phyloP scores from a whole-genome alignment of 2,888 invertebrate species.

The Cephus sareptanus region DNA sequence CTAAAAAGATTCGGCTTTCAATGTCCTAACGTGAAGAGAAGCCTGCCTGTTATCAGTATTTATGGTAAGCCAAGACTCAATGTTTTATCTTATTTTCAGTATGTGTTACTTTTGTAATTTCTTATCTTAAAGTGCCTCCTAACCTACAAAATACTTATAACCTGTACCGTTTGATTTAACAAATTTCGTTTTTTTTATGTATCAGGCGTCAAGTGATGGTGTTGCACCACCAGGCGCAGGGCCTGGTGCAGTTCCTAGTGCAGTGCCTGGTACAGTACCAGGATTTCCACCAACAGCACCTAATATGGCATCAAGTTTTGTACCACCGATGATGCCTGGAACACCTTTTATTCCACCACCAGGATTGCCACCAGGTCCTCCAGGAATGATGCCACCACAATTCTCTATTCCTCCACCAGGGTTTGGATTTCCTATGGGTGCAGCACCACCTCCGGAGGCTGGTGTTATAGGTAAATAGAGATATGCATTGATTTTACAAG shows the following conservation, averaged over 20 bases:
- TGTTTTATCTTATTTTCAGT: not conserved
- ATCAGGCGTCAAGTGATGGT: constrained; percentile 62
- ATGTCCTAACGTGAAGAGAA: constrained; percentile 18
- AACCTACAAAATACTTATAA: not conserved
- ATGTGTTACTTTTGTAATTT: not conserved
- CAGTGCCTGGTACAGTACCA: constrained; percentile 56
- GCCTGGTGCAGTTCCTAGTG: constrained; percentile 52
- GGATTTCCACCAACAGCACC: constrained; percentile 58
- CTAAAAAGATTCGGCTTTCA: constrained; percentile 9
- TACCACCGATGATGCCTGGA: constrained; percentile 55
- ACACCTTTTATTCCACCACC: constrained; percentile 60
- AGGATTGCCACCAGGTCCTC: constrained; percentile 59
- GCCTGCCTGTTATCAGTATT: constrained; percentile 2
- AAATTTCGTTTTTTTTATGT: not conserved
- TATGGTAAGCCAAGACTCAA: constrained; percentile 14
- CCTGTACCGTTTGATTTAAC: not conserved
- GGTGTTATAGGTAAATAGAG: constrained; percentile 55
- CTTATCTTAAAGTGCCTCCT: not conserved
- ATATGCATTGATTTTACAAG: not conserved
- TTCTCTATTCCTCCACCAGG: constrained; percentile 86
- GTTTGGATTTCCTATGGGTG: constrained; percentile 68
- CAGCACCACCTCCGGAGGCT: constrained; percentile 51
- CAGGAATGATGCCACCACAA: constrained; percentile 73
- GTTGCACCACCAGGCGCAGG: constrained; percentile 55
- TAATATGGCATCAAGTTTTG: constrained; percentile 53